Base-by-base conservation (phyloP, 2,888 invertebrate species). In the Eupithecia centaureata region DNA sequence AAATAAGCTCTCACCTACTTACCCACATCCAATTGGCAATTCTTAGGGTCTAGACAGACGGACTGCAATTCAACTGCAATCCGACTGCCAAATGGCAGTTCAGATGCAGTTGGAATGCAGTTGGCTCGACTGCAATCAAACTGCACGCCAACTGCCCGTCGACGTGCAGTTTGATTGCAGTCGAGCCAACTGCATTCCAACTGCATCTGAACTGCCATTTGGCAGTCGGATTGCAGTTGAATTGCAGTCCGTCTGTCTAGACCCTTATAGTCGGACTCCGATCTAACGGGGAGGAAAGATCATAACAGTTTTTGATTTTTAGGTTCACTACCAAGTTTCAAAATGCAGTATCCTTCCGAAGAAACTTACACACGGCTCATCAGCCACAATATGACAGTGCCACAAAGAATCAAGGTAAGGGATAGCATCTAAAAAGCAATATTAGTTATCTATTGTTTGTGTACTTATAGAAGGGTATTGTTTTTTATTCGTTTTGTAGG, bases 301-400 rank as follows among this genome's bases (percentile, higher is more conserved):
- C 22, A 12, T 47, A 56, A 10, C 28, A 56, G n/a, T 18, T 57
- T 57, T 57, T 57, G 5, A 13, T 18, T 57, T 74, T 57, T 56
- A 73, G 73, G 61, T 73, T 47, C 51, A 63, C 60, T 33, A 61
- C 18, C 54, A 71, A 67, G 63, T n/a, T 57, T 60, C 42, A 84
- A 71, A 75, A 90, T 90, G 90, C 89, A 90, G 84, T 92, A 84
- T 77, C 84, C 90, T 70, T 86, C 91, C 25, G 93, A 93, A 68
- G 93, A 93, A 83, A 90, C 92, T 54, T 93, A 92, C 76, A 84
- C 91, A 73, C 86, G 93, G 74, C 90, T 91, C 67, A 92, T 93
- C 79, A 93, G 92, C 83, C 92, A 93, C 78, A 91, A 92, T 72
- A 93, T 92, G 93, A 93, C 93, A 73, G 93, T 92, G 68, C 92